Percentiles rank a stretch among this genome's conserved stretches.
phyloP scores from a whole-genome alignment of 1,140 invertebrate genomes.

The Drosophila auraria region DNA sequence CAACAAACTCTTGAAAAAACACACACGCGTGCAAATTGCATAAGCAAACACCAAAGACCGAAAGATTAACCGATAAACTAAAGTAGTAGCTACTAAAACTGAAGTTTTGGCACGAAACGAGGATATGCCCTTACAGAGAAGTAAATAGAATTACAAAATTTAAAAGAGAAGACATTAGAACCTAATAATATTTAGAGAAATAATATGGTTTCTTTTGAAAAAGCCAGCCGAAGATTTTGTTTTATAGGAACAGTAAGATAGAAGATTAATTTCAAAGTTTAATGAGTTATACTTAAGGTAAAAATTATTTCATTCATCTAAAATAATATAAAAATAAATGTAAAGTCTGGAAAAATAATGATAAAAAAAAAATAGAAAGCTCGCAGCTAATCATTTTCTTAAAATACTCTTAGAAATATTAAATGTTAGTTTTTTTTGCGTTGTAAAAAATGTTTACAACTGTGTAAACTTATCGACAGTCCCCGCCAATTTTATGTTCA shows the following conservation, averaged over 20 bases:
- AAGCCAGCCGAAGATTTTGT: no score
- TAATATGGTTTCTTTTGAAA: no score
- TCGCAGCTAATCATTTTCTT: neutral
- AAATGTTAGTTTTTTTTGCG: neutral
- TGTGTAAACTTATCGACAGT: constrained; percentile 5
- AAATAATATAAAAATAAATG: no score
- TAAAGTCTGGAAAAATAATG: no score
- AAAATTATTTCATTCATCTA: no score
- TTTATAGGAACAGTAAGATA: no score
- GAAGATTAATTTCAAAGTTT: no score
- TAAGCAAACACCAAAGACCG: constrained; percentile 44
- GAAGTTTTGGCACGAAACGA: no score
- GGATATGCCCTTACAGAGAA: neutral
- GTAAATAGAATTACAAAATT: constrained; percentile 6
- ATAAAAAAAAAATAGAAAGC: no score
- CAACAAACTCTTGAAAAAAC: constrained; percentile 13
- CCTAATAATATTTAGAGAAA: neutral
- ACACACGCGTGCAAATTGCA: constrained; percentile 55
- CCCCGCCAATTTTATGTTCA: constrained; percentile 12
- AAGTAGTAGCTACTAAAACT: neutral
- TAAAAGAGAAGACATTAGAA: neutral
- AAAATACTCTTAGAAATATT: neutral
- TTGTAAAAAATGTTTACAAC: neutral
- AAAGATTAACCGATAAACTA: constrained; percentile 27
- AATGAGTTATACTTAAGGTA: no score